A percentile compares a stretch with the other conserved stretches of the same genome.
phyloP scores from a whole-genome alignment of 1,140 invertebrate genomes.

The Riptortus pedestris region DNA sequence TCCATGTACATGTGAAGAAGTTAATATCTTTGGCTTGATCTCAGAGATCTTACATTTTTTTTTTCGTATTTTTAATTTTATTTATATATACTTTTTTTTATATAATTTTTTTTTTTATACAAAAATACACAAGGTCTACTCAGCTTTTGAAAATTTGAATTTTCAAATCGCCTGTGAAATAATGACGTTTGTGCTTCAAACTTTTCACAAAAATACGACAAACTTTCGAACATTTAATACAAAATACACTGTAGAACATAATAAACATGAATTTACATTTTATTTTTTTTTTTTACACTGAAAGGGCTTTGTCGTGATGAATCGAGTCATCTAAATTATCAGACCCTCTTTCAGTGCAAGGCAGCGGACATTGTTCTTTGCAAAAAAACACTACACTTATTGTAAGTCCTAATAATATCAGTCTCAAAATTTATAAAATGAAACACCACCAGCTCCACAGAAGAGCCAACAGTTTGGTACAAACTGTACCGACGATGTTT shows the following conservation, averaged over 20 bases:
- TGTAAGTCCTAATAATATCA: slow-evolving; percentile 17
- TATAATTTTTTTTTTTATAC: slow-evolving; percentile 20
- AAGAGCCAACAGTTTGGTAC: slow-evolving; percentile 1
- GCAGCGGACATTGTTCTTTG: neutral
- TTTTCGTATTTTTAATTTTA: slow-evolving; percentile 8
- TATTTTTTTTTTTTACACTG: neutral
- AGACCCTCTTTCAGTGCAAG: slow-evolving; percentile 5
- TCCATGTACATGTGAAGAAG: neutral
- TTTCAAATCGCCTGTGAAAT: neutral
- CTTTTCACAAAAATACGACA: slow-evolving; percentile 11
- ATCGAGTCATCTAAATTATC: too few relatives aligned
- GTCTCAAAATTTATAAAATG: slow-evolving; percentile 9
- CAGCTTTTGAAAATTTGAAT: neutral
- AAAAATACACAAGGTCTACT: slow-evolving; percentile 24
- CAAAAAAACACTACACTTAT: slow-evolving; percentile 15
- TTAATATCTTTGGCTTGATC: slow-evolving; percentile 27
- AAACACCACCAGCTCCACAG: slow-evolving; percentile 2
- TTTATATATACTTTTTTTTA: neutral
- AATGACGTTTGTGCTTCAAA: neutral
- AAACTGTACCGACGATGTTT: neutral
- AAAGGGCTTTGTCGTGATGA: neutral
- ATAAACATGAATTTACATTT: neutral
- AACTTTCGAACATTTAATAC: slow-evolving; percentile 1
- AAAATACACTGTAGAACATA: slow-evolving; percentile 1
- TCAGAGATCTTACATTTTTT: slow-evolving; percentile 24